Evolutionary conservation across 2,113 vertebrate species (phyloP), one percentile per base, ranked within the genome.

Genomic region (Pholis gunnellus): DNA sequence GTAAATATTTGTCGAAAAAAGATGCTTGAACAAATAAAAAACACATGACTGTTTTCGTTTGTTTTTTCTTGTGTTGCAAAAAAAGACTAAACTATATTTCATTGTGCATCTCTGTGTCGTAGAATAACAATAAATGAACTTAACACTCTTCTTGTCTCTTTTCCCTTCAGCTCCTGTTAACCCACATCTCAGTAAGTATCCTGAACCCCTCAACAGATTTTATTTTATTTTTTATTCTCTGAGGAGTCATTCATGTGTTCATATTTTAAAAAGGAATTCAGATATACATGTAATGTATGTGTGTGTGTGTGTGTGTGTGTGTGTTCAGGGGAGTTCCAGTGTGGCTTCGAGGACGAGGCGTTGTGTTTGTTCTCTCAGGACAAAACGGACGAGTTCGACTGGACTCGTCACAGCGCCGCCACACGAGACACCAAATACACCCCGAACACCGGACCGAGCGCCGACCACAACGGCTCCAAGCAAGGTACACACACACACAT

Each of bases 301-400:
- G 18, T 54, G 42, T 79, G 54, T 69, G 48, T 80, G 67, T 89
- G 76, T 78, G 52, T 79, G 50, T 70, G 52, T 81, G 34, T 82
- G 72, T 83, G 61, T 85, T 34, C 75, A 94, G 93, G 87, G 85
- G 87, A 93, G 88, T 94, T 93, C 88, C 93, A 90, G 82, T 93
- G 93, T 48, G 90, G 89, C 15, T 94, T 94, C 81, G 98, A 99
- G 94, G 97, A 99, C 1, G 96, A 97, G 50, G 96, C 97, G 4
- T 94, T 99, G 83, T 99, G 98, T 91, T 95, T 97, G 46, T 99
- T 99, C 94, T 96, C 96, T 15, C 98, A 99, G 95, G 98, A 99
- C 9, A 97, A 97, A 79, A 96, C 94, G 0, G 98, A 99, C 76
- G 96, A 96, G 68, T 99, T 99, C 6, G 98, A 99, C 88, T 99